Evolutionary conservation across 2,113 vertebrate species (phyloP).

Genomic region (Leucosticte australis): DNA sequence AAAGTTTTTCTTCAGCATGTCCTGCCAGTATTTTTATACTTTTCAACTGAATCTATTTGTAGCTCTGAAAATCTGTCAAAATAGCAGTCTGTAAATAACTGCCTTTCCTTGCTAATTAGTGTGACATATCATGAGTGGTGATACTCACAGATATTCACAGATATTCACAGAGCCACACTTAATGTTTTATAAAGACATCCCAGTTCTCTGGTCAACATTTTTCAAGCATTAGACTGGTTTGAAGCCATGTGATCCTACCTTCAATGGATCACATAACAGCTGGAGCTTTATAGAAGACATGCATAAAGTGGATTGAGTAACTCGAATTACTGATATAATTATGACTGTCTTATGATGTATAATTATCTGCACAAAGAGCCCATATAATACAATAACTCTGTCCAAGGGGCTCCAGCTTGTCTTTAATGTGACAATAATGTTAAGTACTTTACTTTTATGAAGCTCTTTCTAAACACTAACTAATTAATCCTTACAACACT

Average conservation of each 20-base stretch:
- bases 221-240: neutral
- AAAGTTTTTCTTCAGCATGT: neutral
- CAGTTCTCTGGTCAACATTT: neutral
- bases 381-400: neutral
- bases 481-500: neutral
- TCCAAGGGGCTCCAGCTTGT: neutral
- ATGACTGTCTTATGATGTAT: neutral
- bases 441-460: slow-evolving; percentile 26
- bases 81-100: neutral
- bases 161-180: neutral
- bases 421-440: slow-evolving; percentile 25
- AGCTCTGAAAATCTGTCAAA: neutral
- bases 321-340: neutral
- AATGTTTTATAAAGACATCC: neutral
- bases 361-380: slow-evolving; percentile 11
- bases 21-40: neutral
- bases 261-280: neutral
- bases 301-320: neutral
- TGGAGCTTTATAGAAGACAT: neutral
- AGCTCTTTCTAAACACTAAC: slow-evolving; percentile 2
- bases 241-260: neutral
- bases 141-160: neutral
- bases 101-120: neutral
- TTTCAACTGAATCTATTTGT: neutral
- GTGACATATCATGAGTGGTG: neutral